Base-by-base conservation (phyloP, 2,113 vertebrate genomes). In the Sula dactylatra region DNA sequence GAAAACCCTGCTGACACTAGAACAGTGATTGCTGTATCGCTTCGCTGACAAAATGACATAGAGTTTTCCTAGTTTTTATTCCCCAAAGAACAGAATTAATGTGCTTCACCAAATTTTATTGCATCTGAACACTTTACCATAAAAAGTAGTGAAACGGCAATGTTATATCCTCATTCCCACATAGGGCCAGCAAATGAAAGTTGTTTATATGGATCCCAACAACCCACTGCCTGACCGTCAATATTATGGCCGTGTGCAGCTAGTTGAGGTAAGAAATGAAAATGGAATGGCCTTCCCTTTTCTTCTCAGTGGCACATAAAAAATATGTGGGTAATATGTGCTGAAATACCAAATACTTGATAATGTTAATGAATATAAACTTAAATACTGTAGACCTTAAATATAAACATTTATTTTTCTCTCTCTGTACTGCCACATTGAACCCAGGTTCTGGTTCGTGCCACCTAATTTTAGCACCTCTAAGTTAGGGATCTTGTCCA, bases 231-330 rank as follows among this genome's bases (percentile, higher is more conserved):
- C 99, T 61, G 99, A 99, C 96, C 97, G 97, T 85, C 96, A 99
- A 3, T 97, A 99, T 94, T 97, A 99, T 7, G 98, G 98, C 36
- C 97, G 98, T 55, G 98, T 99, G 65, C 98, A 98, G 87, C 91
- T 99, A 22, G 40, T 99, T n/a, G 99, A 99, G 99, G 99, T 99
- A 98, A 97, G 97, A 64, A 59, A 13, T 34, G 13, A 32, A 19
- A 13, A 20, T 8, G 16, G 44, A 45, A 34, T 38, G 18, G 4
- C 38, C 34, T 81, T 85, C 27, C 25, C 20, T 61, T 90, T 42
- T 82, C 32, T 78, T 80, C 38, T 20, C 11, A 21, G 36, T 20
- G 36, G 4, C 19, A 67, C 18, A 13, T 49, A 40, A 91, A 81
- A 69, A 73, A 25, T 31, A 14, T 0, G 2, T 34, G 49, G 13